Conservation (phyloP, 2,113 vertebrate species). For the Lepus americanus region DNA sequence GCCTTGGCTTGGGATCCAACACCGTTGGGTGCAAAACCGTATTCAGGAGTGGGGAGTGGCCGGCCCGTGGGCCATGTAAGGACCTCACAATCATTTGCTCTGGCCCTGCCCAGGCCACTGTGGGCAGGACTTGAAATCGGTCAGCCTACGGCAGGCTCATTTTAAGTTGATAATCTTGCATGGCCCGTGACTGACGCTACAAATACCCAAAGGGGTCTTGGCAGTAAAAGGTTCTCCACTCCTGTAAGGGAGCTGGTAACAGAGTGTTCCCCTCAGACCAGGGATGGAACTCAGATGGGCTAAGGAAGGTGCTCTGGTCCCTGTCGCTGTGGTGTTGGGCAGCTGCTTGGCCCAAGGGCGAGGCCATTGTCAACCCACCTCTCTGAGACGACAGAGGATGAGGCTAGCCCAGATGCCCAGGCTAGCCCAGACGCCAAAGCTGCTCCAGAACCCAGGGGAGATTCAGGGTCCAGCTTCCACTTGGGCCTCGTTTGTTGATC, state of each 20-base stretch:
- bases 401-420: too few relatives aligned
- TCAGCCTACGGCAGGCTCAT: too few relatives aligned
- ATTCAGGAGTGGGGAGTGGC: neutral
- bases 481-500: neutral
- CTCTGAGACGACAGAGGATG: neutral
- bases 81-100: too few relatives aligned
- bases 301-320: neutral
- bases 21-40: neutral
- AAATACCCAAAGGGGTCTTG: too few relatives aligned
- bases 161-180: too few relatives aligned
- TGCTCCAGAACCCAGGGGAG: neutral
- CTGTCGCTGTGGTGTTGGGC: neutral
- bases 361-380: neutral
- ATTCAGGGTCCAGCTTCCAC: neutral
- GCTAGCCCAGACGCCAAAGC: fast-evolving
- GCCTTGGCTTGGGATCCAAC: fast-evolving
- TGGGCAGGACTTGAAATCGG: too few relatives aligned
- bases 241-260: neutral
- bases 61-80: too few relatives aligned
- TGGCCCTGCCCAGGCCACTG: too few relatives aligned
- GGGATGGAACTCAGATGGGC: neutral
- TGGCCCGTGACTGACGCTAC: too few relatives aligned
- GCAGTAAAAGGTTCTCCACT: too few relatives aligned
- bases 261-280: neutral
- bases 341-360: neutral